These are phyloP conservation scores for Sabellastarte sp. DNA, from an alignment of 2,888 invertebrate species.

Conservation along the genomic window DNA sequence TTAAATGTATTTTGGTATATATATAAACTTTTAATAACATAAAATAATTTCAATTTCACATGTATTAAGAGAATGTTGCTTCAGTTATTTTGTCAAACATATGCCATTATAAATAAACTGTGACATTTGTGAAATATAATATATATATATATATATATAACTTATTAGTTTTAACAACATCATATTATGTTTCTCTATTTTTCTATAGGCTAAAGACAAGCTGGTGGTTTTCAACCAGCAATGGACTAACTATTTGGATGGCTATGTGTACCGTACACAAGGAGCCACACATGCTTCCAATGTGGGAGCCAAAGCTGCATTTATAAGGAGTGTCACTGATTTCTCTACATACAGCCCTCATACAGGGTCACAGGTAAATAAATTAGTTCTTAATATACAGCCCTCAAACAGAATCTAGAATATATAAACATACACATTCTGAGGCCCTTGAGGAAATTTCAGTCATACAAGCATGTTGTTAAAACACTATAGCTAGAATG, in stretches of 20 bases:
- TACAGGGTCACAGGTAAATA: slow-evolving; percentile 69
- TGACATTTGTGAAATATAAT: neutral
- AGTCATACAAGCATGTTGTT: too few relatives aligned
- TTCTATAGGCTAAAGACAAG: slow-evolving; percentile 63
- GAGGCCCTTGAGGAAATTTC: too few relatives aligned
- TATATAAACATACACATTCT: too few relatives aligned
- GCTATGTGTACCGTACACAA: slow-evolving; percentile 67
- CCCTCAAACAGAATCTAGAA: too few relatives aligned
- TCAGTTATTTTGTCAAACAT: too few relatives aligned
- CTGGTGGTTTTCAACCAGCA: slow-evolving; percentile 75
- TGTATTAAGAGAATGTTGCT: too few relatives aligned
- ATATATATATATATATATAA: neutral
- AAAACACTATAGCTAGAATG: too few relatives aligned
- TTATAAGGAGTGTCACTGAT: slow-evolving; percentile 75
- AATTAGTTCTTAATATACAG: too few relatives aligned
- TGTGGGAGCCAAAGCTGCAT: slow-evolving; percentile 73
- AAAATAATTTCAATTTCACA: neutral
- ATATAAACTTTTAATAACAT: slow-evolving; percentile 67
- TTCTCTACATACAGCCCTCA: slow-evolving; percentile 77
- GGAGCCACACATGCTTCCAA: slow-evolving; percentile 72
- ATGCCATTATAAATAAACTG: neutral
- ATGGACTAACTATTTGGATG: slow-evolving; percentile 65
- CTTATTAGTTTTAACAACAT: slow-evolving; percentile 10
- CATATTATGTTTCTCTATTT: neutral
- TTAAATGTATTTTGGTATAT: neutral